These are phyloP conservation scores for Natator depressus DNA, from an alignment of 2,113 vertebrate genomes.

Conservation along the genomic window DNA sequence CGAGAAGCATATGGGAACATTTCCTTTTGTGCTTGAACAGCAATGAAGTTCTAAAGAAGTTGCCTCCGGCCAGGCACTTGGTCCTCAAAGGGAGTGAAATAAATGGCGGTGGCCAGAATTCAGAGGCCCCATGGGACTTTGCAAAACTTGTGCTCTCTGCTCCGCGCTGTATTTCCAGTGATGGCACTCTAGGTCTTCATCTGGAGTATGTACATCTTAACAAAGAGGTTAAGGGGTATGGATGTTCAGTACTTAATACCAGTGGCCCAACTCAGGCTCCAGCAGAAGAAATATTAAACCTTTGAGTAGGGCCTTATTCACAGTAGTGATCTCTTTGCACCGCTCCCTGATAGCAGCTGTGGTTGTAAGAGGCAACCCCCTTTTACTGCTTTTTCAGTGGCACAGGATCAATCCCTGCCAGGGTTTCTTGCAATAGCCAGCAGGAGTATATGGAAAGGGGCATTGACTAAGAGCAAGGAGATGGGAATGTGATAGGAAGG, in stretches of 20 bases:
- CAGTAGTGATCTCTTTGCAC: not conserved
- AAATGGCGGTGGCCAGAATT: not conserved
- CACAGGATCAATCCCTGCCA: not conserved
- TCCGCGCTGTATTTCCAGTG: not conserved
- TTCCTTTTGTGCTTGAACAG: not conserved
- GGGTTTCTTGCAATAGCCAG: accelerated
- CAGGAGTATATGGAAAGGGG: accelerated
- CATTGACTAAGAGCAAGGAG: not conserved
- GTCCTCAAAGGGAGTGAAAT: not conserved
- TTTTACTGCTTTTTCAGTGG: not conserved
- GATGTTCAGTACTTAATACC: not conserved
- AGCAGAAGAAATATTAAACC: not conserved
- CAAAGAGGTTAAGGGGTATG: not conserved
- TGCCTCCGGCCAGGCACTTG: not conserved
- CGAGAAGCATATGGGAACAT: not conserved
- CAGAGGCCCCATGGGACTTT: not conserved
- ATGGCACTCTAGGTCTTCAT: not conserved
- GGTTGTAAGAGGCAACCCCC: not conserved
- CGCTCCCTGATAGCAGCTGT: not conserved
- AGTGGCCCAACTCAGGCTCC: not conserved
- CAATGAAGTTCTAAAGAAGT: slow-evolving; percentile 28
- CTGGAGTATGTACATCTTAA: not conserved
- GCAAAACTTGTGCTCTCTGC: not conserved
- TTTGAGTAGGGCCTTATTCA: not conserved
- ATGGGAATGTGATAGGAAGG: not conserved